phyloP scores from a whole-genome alignment of 2,888 invertebrate species.

The Heteromyza rotundicornis region DNA sequence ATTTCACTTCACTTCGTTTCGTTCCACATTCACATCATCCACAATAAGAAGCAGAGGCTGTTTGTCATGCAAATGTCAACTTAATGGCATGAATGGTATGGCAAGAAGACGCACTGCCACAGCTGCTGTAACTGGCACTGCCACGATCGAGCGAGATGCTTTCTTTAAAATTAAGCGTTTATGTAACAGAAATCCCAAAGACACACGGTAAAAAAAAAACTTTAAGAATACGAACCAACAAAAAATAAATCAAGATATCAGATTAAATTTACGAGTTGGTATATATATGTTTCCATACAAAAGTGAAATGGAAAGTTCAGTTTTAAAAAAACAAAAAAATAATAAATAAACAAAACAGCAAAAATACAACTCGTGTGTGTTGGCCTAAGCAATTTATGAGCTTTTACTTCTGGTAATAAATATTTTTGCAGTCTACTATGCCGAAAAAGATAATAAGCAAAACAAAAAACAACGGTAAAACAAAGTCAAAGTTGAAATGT shows the following conservation, averaged over 20 bases:
- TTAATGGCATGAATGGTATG: too few relatives aligned
- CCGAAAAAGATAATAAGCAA: neutral
- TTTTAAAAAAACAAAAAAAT: too few relatives aligned
- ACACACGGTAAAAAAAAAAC: neutral
- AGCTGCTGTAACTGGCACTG: neutral
- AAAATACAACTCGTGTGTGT: neutral
- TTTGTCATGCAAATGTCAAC: conserved; percentile 25
- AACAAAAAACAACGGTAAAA: neutral
- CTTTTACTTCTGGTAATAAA: neutral
- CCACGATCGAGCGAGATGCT: neutral
- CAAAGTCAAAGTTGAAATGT: conserved; percentile 13
- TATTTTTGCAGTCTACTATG: too few relatives aligned
- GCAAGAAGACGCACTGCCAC: neutral
- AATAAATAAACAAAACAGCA: neutral
- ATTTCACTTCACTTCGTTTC: too few relatives aligned
- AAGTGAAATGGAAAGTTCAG: conserved; percentile 8
- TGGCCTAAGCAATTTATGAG: conserved; percentile 15
- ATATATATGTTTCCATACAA: neutral
- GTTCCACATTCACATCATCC: conserved; percentile 4
- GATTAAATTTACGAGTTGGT: neutral
- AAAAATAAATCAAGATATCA: neutral
- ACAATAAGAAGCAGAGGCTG: neutral
- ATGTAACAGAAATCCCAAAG: neutral
- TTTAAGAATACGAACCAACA: neutral
- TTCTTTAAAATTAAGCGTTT: neutral